These are phyloP conservation scores for Drosophila azteca DNA, from an alignment of 1,140 invertebrate species.

Conservation along the genomic window DNA sequence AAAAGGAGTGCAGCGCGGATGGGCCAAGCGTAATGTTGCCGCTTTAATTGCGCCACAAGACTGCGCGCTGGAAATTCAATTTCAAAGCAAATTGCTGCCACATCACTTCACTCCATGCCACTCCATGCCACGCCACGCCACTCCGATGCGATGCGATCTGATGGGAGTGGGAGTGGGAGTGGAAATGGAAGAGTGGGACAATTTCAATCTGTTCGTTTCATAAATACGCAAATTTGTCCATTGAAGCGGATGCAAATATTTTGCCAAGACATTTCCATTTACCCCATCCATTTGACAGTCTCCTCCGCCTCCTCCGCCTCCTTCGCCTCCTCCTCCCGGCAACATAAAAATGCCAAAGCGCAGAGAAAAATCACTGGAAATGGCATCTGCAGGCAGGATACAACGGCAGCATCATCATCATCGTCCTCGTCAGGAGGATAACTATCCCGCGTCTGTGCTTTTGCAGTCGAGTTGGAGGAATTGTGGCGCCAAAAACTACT, in stretches of 20 bases:
- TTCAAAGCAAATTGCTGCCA: conserved; percentile 30
- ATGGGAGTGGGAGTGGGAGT: neutral
- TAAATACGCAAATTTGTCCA: conserved; percentile 74
- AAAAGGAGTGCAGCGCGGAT: conserved; percentile 20
- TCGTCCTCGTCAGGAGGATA: conserved; percentile 18
- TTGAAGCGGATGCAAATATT: conserved; percentile 59
- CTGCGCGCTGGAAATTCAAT: conserved; percentile 62
- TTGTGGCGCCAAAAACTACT: conserved; percentile 78
- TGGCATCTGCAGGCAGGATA: conserved; percentile 21
- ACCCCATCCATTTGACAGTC: neutral
- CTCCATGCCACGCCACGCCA: neutral
- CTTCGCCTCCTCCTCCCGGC: conserved; percentile 1
- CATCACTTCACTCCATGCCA: neutral
- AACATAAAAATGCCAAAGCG: conserved; percentile 27
- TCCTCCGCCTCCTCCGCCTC: neutral
- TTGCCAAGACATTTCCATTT: conserved; percentile 69
- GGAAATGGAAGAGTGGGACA: conserved; percentile 7
- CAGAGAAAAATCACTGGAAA: conserved; percentile 48
- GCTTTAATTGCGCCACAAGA: conserved; percentile 74
- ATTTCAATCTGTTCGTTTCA: conserved; percentile 65
- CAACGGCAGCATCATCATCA: conserved; percentile 5
- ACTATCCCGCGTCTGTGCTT: conserved; percentile 24
- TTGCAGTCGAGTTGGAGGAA: conserved; percentile 53
- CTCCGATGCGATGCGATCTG: neutral
- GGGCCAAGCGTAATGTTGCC: conserved; percentile 24